phyloP scores from a whole-genome alignment of 2,888 invertebrate genomes.

The Galerucella nymphaeae region DNA sequence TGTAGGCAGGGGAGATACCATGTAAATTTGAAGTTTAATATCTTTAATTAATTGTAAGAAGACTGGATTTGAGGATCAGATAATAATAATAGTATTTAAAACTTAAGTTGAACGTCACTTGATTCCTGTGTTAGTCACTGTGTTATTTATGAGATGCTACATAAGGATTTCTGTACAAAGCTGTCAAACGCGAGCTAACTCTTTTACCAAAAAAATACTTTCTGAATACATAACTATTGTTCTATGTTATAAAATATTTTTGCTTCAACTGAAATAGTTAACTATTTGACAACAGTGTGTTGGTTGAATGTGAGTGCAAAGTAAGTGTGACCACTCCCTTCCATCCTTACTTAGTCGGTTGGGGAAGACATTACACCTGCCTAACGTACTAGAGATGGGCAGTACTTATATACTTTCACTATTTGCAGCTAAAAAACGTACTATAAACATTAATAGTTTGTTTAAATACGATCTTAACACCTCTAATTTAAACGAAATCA shows the following conservation, averaged over 20 bases:
- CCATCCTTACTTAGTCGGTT: constrained; percentile 1
- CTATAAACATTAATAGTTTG: no score
- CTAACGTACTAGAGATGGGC: not conserved
- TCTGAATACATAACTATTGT: no score
- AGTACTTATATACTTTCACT: not conserved
- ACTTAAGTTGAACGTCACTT: no score
- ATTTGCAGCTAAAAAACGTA: not conserved
- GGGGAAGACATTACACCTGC: constrained; percentile 14
- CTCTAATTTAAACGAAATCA: not conserved
- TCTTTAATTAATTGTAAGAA: not conserved
- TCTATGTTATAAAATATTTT: not conserved
- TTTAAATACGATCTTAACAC: no score
- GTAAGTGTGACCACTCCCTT: constrained; percentile 27
- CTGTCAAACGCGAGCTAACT: no score
- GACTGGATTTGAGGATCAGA: not conserved
- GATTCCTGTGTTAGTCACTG: no score
- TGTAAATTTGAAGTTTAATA: not conserved
- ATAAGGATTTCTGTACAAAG: no score
- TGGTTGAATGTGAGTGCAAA: not conserved
- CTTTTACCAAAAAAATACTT: no score
- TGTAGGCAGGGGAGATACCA: not conserved
- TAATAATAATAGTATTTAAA: no score
- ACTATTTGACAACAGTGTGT: constrained; percentile 10
- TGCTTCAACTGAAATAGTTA: not conserved
- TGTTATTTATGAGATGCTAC: no score